Evolutionary conservation across 2,113 vertebrate genomes (phyloP).

Genomic region (Pelvicachromis taeniatus): DNA sequence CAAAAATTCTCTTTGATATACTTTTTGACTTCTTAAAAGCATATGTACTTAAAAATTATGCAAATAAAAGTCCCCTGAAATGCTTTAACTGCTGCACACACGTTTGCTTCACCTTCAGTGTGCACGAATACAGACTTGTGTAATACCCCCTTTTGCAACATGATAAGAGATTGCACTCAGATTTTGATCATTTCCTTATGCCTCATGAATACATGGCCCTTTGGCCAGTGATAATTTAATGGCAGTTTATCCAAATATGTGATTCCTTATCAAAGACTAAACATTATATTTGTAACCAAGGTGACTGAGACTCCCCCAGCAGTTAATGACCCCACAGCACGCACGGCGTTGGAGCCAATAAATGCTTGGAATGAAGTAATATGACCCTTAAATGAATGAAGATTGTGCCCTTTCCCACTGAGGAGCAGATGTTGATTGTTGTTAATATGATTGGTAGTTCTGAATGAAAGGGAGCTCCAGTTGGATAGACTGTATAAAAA

Average conservation of each 20-base stretch:
- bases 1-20: not conserved
- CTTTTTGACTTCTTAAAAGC: not conserved
- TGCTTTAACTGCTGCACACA: not conserved
- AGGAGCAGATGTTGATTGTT: not conserved
- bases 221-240: not conserved
- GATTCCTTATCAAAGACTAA: not conserved
- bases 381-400: not conserved
- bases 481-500: not conserved
- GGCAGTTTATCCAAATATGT: not conserved
- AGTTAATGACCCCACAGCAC: not conserved
- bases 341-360: not conserved
- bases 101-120: accelerated
- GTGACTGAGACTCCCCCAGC: not conserved
- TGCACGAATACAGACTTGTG: not conserved
- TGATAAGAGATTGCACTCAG: not conserved
- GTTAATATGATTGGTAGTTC: not conserved
- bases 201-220: not conserved
- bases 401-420: not conserved
- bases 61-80: not conserved
- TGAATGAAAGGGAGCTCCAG: not conserved
- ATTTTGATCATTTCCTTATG: not conserved
- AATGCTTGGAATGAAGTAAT: not conserved
- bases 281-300: not conserved
- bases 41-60: not conserved
- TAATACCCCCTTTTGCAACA: not conserved